phyloP scores from a whole-genome alignment of 2,797 vertebrate genomes.

The Agapornis canus region DNA sequence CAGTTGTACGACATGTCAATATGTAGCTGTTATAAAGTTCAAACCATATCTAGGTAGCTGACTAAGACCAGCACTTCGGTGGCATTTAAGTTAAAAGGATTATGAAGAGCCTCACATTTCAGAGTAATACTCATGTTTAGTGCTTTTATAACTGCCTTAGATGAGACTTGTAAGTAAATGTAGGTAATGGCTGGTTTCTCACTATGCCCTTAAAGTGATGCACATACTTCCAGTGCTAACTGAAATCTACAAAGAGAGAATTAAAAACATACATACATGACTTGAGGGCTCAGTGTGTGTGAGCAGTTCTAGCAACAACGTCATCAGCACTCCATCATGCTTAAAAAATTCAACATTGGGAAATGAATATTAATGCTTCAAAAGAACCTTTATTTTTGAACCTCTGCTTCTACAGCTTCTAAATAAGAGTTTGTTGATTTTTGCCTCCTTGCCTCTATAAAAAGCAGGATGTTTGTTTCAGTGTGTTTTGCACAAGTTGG shows the following conservation, averaged over 20 bases:
- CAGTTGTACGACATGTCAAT: not conserved
- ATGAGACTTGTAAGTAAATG: slow-evolving; percentile 12
- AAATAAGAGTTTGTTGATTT: not conserved
- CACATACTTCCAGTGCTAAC: not conserved
- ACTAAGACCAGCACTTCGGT: not conserved
- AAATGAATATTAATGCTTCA: slow-evolving; percentile 56
- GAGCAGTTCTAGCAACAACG: not conserved
- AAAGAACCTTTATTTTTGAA: slow-evolving; percentile 27
- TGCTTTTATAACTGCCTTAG: slow-evolving; percentile 19
- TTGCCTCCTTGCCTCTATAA: not conserved
- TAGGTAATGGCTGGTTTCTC: slow-evolving; percentile 29
- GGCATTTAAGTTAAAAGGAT: slow-evolving; percentile 7
- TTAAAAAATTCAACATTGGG: slow-evolving; percentile 53
- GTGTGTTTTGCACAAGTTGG: not conserved
- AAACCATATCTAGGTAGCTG: not conserved
- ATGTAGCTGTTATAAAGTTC: not conserved
- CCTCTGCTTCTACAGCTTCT: not conserved
- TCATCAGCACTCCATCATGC: slow-evolving; percentile 30
- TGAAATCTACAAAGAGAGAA: slow-evolving; percentile 28
- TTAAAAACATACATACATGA: not conserved
- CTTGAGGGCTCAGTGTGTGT: slow-evolving; percentile 13
- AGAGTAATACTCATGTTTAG: not conserved
- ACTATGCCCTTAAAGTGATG: not conserved
- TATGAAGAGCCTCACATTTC: not conserved
- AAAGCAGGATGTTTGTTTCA: not conserved